These are phyloP conservation scores for Acanthiza pusilla DNA, from an alignment of 2,797 vertebrate genomes.

Conservation along the genomic window DNA sequence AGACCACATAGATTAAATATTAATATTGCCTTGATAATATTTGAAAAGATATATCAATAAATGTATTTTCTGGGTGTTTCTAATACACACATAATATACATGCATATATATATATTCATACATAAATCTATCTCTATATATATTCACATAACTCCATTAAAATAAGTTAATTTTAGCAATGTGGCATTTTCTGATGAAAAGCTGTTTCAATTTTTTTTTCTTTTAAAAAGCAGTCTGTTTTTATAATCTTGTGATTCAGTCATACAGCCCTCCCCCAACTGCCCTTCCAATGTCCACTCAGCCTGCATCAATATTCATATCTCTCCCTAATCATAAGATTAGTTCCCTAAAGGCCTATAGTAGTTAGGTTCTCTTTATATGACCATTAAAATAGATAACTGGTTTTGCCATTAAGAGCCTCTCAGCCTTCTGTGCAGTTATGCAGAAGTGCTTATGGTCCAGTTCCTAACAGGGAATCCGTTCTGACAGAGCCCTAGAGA, in stretches of 20 bases:
- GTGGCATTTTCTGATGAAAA: background rate
- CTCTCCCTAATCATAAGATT: background rate
- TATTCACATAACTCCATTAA: background rate
- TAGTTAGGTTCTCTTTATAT: slow-evolving; percentile 1
- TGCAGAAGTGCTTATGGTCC: background rate
- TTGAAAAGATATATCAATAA: background rate
- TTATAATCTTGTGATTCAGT: background rate
- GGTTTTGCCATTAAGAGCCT: background rate
- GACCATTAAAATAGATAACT: slow-evolving; percentile 5
- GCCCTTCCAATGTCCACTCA: background rate
- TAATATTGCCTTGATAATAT: background rate
- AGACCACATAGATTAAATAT: background rate
- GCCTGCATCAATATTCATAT: background rate
- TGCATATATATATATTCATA: background rate
- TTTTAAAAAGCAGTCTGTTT: background rate
- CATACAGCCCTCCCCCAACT: background rate
- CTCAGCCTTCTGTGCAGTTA: background rate
- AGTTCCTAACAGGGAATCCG: background rate
- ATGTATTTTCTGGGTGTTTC: background rate
- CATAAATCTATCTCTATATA: background rate
- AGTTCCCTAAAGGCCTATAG: background rate
- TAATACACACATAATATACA: background rate
- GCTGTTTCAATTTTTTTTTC: background rate
- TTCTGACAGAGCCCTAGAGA: background rate
- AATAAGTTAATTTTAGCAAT: background rate